Conservation (phyloP, 1,140 invertebrate species). For the Leptestheria dahalacensis region DNA sequence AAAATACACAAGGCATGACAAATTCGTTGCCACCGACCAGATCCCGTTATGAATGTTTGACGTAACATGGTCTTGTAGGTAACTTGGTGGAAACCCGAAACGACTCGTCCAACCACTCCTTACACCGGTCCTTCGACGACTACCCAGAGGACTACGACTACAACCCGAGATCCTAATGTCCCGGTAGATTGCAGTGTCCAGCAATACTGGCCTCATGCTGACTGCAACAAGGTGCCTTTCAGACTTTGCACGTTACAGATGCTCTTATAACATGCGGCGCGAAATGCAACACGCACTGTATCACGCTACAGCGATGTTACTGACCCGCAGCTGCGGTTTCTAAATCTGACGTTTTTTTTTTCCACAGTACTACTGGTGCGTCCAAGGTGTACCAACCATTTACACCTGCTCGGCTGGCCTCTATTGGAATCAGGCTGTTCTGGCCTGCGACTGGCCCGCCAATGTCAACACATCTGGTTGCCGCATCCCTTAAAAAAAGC, state of each 20-base stretch:
- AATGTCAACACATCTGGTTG: slow-evolving; percentile 18
- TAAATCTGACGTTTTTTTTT: neutral
- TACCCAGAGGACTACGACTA: neutral
- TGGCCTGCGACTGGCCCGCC: slow-evolving; percentile 20
- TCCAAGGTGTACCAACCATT: slow-evolving; percentile 20
- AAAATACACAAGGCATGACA: too few relatives aligned
- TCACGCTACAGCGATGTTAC: neutral
- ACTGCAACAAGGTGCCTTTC: slow-evolving; percentile 18
- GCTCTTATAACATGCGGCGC: too few relatives aligned
- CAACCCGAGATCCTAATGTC: neutral
- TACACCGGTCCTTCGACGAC: neutral
- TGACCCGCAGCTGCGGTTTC: neutral
- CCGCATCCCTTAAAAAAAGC: neutral
- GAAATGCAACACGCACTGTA: neutral
- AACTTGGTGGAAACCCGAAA: slow-evolving; percentile 10
- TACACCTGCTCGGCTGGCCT: slow-evolving; percentile 22
- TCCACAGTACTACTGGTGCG: slow-evolving; percentile 26
- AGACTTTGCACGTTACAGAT: too few relatives aligned
- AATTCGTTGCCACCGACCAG: too few relatives aligned
- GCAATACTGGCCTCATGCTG: slow-evolving; percentile 18
- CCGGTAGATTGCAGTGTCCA: slow-evolving; percentile 15
- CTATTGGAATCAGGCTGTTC: slow-evolving; percentile 18
- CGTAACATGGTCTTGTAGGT: neutral
- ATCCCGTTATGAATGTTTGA: neutral
- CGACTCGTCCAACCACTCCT: slow-evolving; percentile 7